Evolutionary conservation across 1,140 invertebrate genomes (phyloP).

Genomic region (Thaumatotibia leucotreta): DNA sequence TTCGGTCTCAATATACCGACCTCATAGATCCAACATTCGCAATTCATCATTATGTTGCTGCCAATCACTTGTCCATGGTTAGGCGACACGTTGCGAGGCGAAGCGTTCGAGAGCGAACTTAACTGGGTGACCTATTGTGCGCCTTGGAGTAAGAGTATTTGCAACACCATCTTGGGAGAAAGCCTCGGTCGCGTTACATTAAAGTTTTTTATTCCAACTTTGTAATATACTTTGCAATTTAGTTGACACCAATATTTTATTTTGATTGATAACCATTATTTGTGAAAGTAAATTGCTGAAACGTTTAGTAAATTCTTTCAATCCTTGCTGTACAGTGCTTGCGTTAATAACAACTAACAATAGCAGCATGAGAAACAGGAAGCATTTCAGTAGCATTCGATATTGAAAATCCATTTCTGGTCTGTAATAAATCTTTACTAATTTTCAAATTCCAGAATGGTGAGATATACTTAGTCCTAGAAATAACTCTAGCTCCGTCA

Average conservation of each 20-base stretch:
- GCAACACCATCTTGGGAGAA: neutral
- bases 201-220: neutral
- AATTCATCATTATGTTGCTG: conserved; percentile 58
- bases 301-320: neutral
- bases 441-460: neutral
- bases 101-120: neutral
- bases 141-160: neutral
- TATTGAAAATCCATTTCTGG: neutral
- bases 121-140: conserved; percentile 9
- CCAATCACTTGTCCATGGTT: conserved; percentile 6
- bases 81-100: conserved; percentile 8
- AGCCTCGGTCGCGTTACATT: neutral
- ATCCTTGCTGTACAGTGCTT: neutral
- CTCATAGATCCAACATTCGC: conserved; percentile 64
- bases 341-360: too few relatives aligned
- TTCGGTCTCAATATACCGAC: conserved; percentile 41
- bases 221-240: neutral
- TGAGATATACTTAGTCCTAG: neutral
- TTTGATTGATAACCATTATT: neutral
- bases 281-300: neutral
- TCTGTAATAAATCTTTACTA: neutral
- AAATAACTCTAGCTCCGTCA: neutral
- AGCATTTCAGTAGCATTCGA: neutral
- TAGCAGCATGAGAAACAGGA: neutral
- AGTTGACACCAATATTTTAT: neutral